Evolutionary conservation across 1,140 invertebrate species (phyloP).

Genomic region (Polypedilum vanderplanki): DNA sequence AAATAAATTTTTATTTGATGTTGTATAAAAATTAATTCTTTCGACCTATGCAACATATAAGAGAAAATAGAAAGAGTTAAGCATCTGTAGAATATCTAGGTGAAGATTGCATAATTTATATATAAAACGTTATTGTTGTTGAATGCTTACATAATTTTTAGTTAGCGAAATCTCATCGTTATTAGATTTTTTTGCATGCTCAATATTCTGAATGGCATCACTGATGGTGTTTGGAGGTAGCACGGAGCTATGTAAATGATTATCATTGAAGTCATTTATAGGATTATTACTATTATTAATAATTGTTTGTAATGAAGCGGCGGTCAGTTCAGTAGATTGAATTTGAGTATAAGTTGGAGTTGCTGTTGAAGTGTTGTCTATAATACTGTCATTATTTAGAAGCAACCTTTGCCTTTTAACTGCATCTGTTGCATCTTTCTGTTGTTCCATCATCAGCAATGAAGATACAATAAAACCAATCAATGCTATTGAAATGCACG

Average conservation of each 20-base stretch:
- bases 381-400: background rate
- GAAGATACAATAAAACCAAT: background rate
- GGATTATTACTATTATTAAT: background rate
- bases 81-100: background rate
- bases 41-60: conserved; percentile 9
- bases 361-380: conserved; percentile 10
- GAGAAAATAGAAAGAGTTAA: background rate
- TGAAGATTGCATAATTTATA: conserved; percentile 4
- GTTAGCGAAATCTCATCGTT: background rate
- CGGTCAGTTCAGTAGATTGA: background rate
- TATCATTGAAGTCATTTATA: no score
- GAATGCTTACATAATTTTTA: background rate
- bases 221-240: background rate
- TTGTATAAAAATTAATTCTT: conserved; percentile 23
- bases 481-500: background rate
- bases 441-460: background rate
- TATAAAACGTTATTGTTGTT: background rate
- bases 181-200: background rate
- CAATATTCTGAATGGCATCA: background rate
- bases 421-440: background rate
- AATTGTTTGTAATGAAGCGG: background rate
- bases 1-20: background rate
- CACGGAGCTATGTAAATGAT: background rate
- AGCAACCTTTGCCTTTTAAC: background rate
- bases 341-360: background rate